phyloP scores from a whole-genome alignment of 2,888 invertebrate genomes.

The Diplolepis rosae region DNA sequence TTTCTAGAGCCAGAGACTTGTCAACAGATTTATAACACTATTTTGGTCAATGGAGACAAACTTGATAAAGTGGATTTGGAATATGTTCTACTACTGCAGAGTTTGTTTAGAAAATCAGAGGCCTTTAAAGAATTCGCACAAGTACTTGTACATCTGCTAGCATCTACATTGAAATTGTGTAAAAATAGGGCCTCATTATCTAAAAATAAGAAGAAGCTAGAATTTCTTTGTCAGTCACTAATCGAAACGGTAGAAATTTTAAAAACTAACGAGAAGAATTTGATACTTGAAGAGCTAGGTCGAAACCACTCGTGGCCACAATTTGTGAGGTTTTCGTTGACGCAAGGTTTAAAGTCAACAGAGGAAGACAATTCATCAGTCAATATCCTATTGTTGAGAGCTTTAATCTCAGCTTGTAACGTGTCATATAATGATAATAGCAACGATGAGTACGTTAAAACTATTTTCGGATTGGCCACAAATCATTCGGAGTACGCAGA shows the following conservation, averaged over 20 bases:
- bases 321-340: constrained; percentile 77
- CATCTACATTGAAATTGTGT: constrained; percentile 61
- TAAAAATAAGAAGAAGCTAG: constrained; percentile 60
- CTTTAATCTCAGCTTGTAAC: constrained; percentile 77
- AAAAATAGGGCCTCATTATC: constrained; percentile 61
- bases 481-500: constrained; percentile 87
- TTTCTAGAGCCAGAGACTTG: constrained; percentile 57
- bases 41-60: constrained; percentile 66
- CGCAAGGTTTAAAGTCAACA: constrained; percentile 77
- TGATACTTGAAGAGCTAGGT: constrained; percentile 56
- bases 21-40: constrained; percentile 52
- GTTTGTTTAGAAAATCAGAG: constrained; percentile 56
- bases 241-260: constrained; percentile 51
- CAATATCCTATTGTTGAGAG: constrained; percentile 76
- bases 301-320: constrained; percentile 67
- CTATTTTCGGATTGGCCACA: constrained; percentile 83
- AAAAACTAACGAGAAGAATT: constrained; percentile 43
- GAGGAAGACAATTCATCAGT: constrained; percentile 64
- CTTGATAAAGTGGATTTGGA: constrained; percentile 57
- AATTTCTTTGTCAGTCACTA: constrained; percentile 55
- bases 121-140: constrained; percentile 48
- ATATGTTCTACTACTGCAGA: constrained; percentile 60
- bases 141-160: constrained; percentile 61
- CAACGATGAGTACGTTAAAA: constrained; percentile 74
- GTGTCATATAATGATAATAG: constrained; percentile 76